Conservation (phyloP, 2,888 invertebrate genomes). For the Blera fallax region DNA sequence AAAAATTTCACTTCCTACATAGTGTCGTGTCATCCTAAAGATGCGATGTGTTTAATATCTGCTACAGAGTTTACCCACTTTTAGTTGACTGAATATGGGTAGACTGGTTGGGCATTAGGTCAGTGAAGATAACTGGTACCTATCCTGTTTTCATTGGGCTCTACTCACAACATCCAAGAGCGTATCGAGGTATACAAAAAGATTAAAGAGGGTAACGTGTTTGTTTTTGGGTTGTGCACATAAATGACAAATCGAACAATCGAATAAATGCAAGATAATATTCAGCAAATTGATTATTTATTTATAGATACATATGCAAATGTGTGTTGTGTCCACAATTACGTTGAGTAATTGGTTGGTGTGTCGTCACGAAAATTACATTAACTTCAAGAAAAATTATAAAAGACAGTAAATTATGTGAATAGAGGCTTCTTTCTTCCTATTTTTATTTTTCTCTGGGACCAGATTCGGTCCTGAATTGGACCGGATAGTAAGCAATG, state of each 20-base stretch:
- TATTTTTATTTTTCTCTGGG: no score
- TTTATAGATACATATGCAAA: neutral
- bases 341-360: no score
- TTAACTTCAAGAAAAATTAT: no score
- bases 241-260: neutral
- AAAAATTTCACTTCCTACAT: slow-evolving; percentile 35
- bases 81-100: slow-evolving; percentile 33
- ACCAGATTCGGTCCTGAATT: no score
- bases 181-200: neutral
- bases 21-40: slow-evolving; percentile 40
- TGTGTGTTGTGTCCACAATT: no score
- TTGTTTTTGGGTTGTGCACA: slow-evolving; percentile 5
- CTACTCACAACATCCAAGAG: neutral
- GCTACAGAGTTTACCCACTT: slow-evolving; percentile 43
- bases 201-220: neutral
- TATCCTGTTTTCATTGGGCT: slow-evolving; percentile 40
- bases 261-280: neutral
- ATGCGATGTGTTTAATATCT: slow-evolving; percentile 6
- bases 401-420: no score
- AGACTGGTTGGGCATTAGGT: slow-evolving; percentile 67
- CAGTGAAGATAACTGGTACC: slow-evolving; percentile 37
- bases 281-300: neutral
- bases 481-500: no score
- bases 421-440: no score
- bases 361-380: no score